phyloP scores from a whole-genome alignment of 2,888 invertebrate species.

The Gortyna flavago region DNA sequence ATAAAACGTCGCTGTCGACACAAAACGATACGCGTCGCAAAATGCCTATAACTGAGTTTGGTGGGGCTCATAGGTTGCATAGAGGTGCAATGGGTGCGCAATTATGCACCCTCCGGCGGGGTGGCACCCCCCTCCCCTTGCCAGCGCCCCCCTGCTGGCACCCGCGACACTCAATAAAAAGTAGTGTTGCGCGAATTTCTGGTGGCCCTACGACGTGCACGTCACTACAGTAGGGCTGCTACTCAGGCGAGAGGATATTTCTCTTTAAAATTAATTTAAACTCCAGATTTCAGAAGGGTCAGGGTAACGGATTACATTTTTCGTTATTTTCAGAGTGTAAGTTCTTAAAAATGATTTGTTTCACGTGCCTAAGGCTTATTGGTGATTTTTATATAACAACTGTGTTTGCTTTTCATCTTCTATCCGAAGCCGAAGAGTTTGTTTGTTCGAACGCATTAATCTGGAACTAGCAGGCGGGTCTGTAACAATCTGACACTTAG shows the following conservation, averaged over 20 bases:
- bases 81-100: constrained; percentile 72
- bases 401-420: not conserved
- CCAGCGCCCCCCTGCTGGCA: constrained; percentile 46
- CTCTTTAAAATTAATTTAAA: not conserved
- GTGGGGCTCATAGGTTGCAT: constrained; percentile 73
- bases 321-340: not conserved
- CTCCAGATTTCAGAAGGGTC: not conserved
- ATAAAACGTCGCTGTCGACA: constrained; percentile 56
- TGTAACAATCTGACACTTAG: too few relatives aligned
- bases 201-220: constrained; percentile 70
- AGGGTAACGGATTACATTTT: not conserved
- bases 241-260: not conserved
- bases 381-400: not conserved
- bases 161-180: constrained; percentile 78
- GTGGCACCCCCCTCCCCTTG: constrained; percentile 47
- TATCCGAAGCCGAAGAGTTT: not conserved
- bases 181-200: constrained; percentile 78
- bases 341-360: not conserved
- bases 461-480: too few relatives aligned
- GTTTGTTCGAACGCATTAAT: too few relatives aligned
- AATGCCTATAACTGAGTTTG: constrained; percentile 80
- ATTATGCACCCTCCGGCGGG: constrained; percentile 79
- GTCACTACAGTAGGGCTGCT: constrained; percentile 68
- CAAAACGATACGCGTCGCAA: constrained; percentile 70
- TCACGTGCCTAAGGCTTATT: not conserved